Evolutionary conservation across 2,888 invertebrate species (phyloP).

Genomic region (Stenolophus ochropezus): DNA sequence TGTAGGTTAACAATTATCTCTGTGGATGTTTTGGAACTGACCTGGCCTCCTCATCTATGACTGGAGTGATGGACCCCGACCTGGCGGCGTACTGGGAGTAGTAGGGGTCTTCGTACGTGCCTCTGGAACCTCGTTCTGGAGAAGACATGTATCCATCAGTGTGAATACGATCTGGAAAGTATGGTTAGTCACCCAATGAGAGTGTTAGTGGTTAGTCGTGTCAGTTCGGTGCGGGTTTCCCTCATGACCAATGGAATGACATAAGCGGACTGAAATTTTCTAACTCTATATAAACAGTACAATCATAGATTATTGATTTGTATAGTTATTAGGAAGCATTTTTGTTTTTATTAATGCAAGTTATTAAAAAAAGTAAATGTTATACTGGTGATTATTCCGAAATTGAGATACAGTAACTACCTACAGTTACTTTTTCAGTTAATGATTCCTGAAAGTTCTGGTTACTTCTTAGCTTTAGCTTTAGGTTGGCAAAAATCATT

Average conservation of each 20-base stretch:
- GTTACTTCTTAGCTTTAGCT: no score
- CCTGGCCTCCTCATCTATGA: conserved; percentile 94
- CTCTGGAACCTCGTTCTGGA: conserved; percentile 85
- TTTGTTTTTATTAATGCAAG: no score
- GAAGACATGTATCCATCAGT: conserved; percentile 90
- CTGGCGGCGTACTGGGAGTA: conserved; percentile 86
- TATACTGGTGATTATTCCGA: no score
- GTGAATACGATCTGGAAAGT: conserved; percentile 71
- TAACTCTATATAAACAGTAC: no score
- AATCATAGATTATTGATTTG: no score
- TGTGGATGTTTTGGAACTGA: conserved; percentile 70
- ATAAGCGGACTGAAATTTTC: neutral
- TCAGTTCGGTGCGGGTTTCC: neutral
- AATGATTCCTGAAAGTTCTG: no score
- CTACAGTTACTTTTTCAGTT: no score
- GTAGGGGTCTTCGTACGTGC: conserved; percentile 90
- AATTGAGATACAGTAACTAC: no score
- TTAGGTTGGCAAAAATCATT: no score
- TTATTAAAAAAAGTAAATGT: no score
- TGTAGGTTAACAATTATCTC: neutral
- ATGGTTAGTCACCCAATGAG: conserved; percentile 40
- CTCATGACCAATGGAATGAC: neutral
- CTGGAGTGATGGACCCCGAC: conserved; percentile 87
- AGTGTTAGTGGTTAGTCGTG: neutral
- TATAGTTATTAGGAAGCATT: no score